phyloP scores from a whole-genome alignment of 2,888 invertebrate species.

The Oscheius onirici region DNA sequence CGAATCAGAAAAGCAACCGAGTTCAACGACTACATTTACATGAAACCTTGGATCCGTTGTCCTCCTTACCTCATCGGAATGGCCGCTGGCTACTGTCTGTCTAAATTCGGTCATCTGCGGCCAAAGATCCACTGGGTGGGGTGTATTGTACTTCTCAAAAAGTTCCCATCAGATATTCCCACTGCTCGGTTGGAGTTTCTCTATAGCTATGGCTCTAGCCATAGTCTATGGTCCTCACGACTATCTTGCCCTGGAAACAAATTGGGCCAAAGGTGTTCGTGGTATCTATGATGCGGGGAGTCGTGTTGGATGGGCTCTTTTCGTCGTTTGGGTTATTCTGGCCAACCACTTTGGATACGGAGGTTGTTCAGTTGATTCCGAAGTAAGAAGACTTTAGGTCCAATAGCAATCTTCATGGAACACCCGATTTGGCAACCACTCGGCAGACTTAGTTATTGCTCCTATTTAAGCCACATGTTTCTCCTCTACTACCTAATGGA shows the following conservation, averaged over 20 bases:
- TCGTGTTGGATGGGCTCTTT: slow-evolving; percentile 72
- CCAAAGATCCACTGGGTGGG: slow-evolving; percentile 30
- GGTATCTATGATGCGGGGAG: slow-evolving; percentile 15
- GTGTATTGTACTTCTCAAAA: neutral
- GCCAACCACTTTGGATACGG: slow-evolving; percentile 73
- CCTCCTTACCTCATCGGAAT: slow-evolving; percentile 73
- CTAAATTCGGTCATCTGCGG: slow-evolving; percentile 43
- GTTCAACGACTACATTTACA: slow-evolving; percentile 63
- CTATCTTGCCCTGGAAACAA: slow-evolving; percentile 28
- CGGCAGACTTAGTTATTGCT: slow-evolving; percentile 89
- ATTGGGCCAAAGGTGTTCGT: slow-evolving; percentile 2
- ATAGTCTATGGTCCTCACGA: slow-evolving; percentile 36
- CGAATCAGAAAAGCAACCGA: slow-evolving; percentile 7
- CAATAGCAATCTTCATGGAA: slow-evolving; percentile 6
- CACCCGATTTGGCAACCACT: slow-evolving; percentile 78
- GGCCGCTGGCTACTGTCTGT: slow-evolving; percentile 71
- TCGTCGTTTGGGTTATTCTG: slow-evolving; percentile 73
- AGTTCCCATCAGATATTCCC: slow-evolving; percentile 16
- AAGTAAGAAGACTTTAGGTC: neutral
- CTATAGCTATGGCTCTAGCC: slow-evolving; percentile 29
- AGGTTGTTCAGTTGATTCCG: slow-evolving; percentile 38
- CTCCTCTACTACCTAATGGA: slow-evolving; percentile 40
- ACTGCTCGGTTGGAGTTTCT: slow-evolving; percentile 34
- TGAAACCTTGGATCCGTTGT: slow-evolving; percentile 72
- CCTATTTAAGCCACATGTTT: slow-evolving; percentile 76